These are phyloP conservation scores for Acanthosoma haemorrhoidale DNA, from an alignment of 2,888 invertebrate genomes.

Conservation along the genomic window DNA sequence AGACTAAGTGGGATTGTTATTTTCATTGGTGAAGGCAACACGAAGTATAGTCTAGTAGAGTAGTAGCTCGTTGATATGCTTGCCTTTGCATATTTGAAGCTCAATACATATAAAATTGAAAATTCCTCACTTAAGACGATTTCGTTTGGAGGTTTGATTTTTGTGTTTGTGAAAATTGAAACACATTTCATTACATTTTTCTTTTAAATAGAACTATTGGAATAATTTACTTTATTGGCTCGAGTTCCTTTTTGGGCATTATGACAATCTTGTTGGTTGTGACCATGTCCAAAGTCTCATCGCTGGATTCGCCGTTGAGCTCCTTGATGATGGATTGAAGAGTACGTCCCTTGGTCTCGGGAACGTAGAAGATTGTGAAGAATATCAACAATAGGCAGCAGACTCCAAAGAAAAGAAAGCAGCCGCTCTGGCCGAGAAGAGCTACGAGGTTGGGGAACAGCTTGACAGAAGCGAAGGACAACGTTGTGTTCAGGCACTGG, in stretches of 20 bases:
- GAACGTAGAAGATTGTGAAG: slow-evolving; percentile 46
- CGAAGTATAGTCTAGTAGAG: too few species aligned
- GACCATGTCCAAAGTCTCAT: slow-evolving; percentile 22
- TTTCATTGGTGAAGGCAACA: too few species aligned
- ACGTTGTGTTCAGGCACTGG: slow-evolving; percentile 48
- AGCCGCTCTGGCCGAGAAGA: slow-evolving; percentile 46
- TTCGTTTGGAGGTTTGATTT: too few species aligned
- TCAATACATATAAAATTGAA: too few species aligned
- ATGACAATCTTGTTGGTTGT: neutral
- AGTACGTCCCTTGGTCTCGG: slow-evolving; percentile 49
- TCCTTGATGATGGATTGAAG: slow-evolving; percentile 47
- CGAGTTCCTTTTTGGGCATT: slow-evolving; percentile 10
- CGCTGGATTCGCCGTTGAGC: slow-evolving; percentile 35
- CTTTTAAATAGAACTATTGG: too few species aligned
- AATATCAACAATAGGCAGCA: slow-evolving; percentile 45
- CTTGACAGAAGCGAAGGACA: slow-evolving; percentile 47
- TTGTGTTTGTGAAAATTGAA: too few species aligned
- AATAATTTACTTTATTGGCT: slow-evolving; percentile 9
- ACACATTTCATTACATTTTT: too few species aligned
- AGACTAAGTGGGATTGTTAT: too few species aligned
- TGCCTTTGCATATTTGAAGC: too few species aligned
- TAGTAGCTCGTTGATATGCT: too few species aligned
- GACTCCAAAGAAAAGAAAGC: slow-evolving; percentile 48
- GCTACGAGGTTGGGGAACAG: slow-evolving; percentile 47
- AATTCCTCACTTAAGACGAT: too few species aligned